Percentiles rank a stretch among this genome's conserved stretches.
These are phyloP conservation scores for Brachionus calyciflorus DNA, from an alignment of 1,140 invertebrate species.

Conservation along the genomic window DNA sequence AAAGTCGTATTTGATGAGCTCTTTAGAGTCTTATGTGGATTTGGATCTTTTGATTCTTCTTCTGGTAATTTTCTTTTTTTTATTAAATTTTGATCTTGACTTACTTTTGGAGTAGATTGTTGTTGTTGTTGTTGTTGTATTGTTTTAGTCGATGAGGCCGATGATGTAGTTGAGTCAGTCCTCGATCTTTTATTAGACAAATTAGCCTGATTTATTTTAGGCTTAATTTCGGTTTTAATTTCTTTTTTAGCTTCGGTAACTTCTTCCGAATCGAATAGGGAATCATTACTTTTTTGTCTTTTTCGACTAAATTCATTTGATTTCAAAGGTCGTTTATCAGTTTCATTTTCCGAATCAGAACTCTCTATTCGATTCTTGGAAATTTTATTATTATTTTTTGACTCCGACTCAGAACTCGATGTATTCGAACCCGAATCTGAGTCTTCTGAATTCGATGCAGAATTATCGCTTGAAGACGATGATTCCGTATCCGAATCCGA, in stretches of 20 bases:
- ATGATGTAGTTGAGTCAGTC: slow-evolving; percentile 16
- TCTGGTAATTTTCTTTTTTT: slow-evolving; percentile 37
- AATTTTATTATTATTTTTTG: neutral
- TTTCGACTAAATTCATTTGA: slow-evolving; percentile 9
- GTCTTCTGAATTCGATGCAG: neutral
- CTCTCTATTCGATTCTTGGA: neutral
- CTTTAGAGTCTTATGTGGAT: neutral
- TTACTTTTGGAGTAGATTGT: neutral
- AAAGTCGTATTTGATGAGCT: neutral
- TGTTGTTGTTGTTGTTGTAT: too few relatives aligned
- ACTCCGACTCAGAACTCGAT: neutral
- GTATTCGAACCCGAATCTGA: neutral
- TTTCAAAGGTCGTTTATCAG: neutral
- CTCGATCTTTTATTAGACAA: slow-evolving; percentile 9
- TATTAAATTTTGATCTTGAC: neutral
- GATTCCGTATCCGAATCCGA: neutral
- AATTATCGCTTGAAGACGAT: neutral
- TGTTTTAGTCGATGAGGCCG: neutral
- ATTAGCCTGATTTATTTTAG: neutral
- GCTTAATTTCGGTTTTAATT: neutral
- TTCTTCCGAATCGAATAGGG: slow-evolving; percentile 40
- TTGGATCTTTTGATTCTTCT: neutral
- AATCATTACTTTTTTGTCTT: slow-evolving; percentile 34
- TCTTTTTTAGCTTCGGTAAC: neutral
- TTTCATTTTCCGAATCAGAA: neutral